Evolutionary conservation across 2,113 vertebrate species (phyloP).

Genomic region (Callipepla squamata): DNA sequence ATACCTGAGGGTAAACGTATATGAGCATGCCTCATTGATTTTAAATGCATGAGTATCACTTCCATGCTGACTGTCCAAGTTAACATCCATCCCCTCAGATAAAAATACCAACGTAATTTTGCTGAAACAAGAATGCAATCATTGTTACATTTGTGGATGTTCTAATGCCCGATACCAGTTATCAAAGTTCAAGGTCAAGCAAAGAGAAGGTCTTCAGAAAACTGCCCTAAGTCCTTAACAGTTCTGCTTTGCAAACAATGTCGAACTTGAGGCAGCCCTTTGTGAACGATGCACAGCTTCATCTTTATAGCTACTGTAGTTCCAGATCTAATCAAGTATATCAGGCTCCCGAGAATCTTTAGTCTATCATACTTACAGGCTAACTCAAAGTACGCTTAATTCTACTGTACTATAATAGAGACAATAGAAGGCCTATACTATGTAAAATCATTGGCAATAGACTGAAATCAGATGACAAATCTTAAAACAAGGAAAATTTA

Average conservation of each 20-base stretch:
- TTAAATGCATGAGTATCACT: not conserved
- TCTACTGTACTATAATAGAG: not conserved
- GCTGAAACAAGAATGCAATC: not conserved
- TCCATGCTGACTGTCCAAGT: not conserved
- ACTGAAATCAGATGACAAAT: not conserved
- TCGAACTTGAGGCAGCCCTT: not conserved
- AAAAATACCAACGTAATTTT: not conserved
- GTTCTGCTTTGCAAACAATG: not conserved
- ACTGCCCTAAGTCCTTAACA: not conserved
- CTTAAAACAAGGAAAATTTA: not conserved
- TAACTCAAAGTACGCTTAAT: not conserved
- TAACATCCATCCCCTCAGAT: not conserved
- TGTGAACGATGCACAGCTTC: not conserved
- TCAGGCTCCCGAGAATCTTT: not conserved
- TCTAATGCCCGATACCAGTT: not conserved
- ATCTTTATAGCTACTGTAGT: not conserved
- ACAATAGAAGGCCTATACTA: not conserved
- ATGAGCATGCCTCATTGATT: not conserved
- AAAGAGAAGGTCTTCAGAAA: not conserved
- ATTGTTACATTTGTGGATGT: not conserved
- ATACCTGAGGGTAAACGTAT: not conserved
- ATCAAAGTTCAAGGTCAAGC: not conserved
- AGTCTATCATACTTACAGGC: not conserved
- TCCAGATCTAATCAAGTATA: not conserved
- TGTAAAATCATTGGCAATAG: not conserved